Evolutionary conservation across 2,113 vertebrate species (phyloP), one percentile per base, ranked within the genome.

Genomic region (Isichthys henryi): DNA sequence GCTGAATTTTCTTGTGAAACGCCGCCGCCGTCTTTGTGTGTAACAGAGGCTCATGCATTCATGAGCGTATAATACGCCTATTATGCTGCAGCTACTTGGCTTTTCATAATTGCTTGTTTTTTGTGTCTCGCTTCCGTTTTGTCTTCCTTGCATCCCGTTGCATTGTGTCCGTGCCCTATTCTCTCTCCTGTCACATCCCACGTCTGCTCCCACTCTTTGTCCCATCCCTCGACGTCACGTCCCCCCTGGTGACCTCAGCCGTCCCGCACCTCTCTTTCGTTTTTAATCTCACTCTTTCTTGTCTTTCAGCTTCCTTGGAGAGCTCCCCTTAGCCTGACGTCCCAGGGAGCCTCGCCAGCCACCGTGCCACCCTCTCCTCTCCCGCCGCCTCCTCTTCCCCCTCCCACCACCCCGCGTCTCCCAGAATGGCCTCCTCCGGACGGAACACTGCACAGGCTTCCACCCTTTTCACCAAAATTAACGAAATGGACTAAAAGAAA

Each of bases 251-350:
- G 82, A 91, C 52, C 35, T 56, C 3, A 86, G 7, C 56, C 89
- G 49, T 9, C 49, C 80, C 4, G 88, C 31, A 80, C 52, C 31
- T 23, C 46, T 43, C 48, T 84, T 56, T 88, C 90, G 0, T 91
- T 9, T 45, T 84, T 48, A 23, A 45, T n/a, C 45, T 84, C 23
- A 1, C 56, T 91, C 88, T 90, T 15, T 91, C 62, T 62, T 89
- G 87, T 82, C 86, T 90, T 91, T 88, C 94, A 96, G 96, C 94
- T 21, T 96, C 96, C 43, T 92, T 96, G 95, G 96, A 96, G 94
- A 96, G 95, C 91, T 96, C 95, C 35, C 95, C 95, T 0, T 96
- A 96, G 92, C 88, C 74, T 23, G 74, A 86, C 62, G 31, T 88
- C 90, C 89, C 91, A 31, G 90, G 31, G 90, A 85, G 53, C 49